Evolutionary conservation across 2,797 vertebrate genomes (phyloP).

Genomic region (Chelmon rostratus): DNA sequence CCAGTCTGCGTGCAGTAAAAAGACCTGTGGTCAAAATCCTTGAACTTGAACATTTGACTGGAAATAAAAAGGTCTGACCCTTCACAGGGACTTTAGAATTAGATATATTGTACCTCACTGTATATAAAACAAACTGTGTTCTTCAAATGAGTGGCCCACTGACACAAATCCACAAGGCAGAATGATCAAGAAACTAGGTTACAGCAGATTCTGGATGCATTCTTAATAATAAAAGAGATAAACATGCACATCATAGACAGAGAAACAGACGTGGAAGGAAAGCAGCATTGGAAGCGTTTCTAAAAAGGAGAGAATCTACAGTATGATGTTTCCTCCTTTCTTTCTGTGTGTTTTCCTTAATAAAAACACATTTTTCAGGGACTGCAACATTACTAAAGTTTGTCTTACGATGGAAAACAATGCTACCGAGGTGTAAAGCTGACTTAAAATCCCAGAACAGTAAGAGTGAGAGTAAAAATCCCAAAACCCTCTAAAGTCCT

Average conservation of each 20-base stretch:
- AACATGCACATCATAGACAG: constrained; percentile 2
- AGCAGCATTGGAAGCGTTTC: neutral
- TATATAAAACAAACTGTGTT: constrained; percentile 17
- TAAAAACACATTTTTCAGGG: neutral
- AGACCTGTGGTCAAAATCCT: constrained; percentile 20
- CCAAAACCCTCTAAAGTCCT: constrained; percentile 39
- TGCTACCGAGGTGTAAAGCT: neutral
- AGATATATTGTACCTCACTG: constrained; percentile 2
- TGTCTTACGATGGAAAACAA: constrained; percentile 12
- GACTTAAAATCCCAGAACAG: constrained; percentile 40
- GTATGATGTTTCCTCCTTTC: neutral
- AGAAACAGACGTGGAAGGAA: constrained; percentile 15
- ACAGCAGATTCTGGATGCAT: constrained; percentile 27
- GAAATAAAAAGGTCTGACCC: constrained; percentile 28
- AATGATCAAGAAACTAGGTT: constrained; percentile 44
- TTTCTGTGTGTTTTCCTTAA: neutral
- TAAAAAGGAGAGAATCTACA: neutral
- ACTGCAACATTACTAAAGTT: neutral
- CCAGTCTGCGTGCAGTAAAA: constrained; percentile 15
- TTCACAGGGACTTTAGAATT: constrained; percentile 5
- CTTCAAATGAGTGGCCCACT: constrained; percentile 53
- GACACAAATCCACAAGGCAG: constrained; percentile 56
- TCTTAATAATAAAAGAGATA: constrained; percentile 47
- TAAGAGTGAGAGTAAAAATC: constrained; percentile 22
- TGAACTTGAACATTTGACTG: constrained; percentile 43